A percentile compares a stretch with the other conserved stretches of the same genome.
These are phyloP conservation scores for Trissonchulus sp. DNA, from an alignment of 2,888 invertebrate genomes.

Conservation along the genomic window DNA sequence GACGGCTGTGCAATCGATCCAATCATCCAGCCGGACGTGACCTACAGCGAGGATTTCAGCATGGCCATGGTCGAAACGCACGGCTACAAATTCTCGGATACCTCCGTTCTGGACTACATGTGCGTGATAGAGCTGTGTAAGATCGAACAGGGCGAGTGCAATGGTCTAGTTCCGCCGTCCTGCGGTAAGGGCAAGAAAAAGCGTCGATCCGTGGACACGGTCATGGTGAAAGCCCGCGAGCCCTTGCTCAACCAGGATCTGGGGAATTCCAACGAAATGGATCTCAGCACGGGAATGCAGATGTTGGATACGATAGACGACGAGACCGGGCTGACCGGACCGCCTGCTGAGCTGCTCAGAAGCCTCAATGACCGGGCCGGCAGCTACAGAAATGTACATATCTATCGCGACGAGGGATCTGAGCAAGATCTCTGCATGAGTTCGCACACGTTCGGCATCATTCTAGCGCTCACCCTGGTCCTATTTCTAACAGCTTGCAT, in stretches of 20 bases:
- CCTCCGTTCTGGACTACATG: constrained; percentile 45
- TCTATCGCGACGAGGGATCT: background rate
- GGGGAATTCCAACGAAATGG: constrained; percentile 29
- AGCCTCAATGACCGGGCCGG: constrained; percentile 3
- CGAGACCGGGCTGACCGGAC: constrained; percentile 2
- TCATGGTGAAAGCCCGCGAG: background rate
- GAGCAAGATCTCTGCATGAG: constrained; percentile 27
- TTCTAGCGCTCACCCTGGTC: constrained; percentile 29
- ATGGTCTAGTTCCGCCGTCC: constrained; percentile 42
- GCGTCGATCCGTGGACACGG: constrained; percentile 25
- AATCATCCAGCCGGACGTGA: constrained; percentile 45
- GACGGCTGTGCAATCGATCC: constrained; percentile 48
- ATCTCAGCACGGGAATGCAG: constrained; percentile 35
- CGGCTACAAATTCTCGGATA: constrained; percentile 49
- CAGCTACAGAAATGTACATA: background rate
- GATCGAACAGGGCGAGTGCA: constrained; percentile 42
- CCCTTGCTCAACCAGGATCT: background rate
- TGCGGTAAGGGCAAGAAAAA: constrained; percentile 39
- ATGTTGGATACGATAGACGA: constrained; percentile 37
- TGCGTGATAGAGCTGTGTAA: constrained; percentile 47
- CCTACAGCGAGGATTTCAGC: constrained; percentile 34
- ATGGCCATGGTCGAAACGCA: constrained; percentile 45
- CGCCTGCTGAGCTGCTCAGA: background rate
- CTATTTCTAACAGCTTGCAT: constrained; percentile 31
- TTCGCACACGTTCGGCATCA: constrained; percentile 31